Evolutionary conservation across 2,888 invertebrate species (phyloP).

Genomic region (Melolontha melolontha): DNA sequence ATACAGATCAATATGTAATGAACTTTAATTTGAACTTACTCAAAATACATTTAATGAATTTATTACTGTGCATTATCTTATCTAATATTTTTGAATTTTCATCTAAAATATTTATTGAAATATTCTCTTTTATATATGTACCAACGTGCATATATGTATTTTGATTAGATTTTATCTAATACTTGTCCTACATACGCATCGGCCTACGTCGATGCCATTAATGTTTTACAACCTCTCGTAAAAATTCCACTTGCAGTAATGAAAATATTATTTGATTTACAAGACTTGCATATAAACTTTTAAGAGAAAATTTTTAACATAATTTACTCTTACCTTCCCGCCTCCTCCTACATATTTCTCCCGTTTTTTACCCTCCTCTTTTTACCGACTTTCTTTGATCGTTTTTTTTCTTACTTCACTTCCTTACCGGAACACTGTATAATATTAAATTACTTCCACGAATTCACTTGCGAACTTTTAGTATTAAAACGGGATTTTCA

Average conservation of each 20-base stretch:
- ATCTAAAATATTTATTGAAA: too few relatives aligned
- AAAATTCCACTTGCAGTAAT: conserved; percentile 20
- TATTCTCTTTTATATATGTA: not conserved
- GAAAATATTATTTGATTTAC: conserved; percentile 27
- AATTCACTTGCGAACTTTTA: conserved; percentile 21
- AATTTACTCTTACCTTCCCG: not conserved
- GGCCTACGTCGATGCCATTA: not conserved
- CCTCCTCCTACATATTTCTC: not conserved
- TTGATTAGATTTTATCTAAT: conserved; percentile 20
- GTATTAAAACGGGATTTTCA: conserved; percentile 15
- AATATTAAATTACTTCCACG: conserved; percentile 32
- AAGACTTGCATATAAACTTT: conserved; percentile 24
- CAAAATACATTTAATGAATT: too few relatives aligned
- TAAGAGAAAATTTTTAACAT: conserved; percentile 13
- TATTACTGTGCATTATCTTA: too few relatives aligned
- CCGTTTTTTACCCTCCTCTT: not conserved
- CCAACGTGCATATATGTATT: not conserved
- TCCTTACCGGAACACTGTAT: conserved; percentile 11
- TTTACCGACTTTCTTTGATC: not conserved
- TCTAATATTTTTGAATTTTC: too few relatives aligned
- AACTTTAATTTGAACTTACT: too few relatives aligned
- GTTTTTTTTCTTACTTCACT: conserved; percentile 8
- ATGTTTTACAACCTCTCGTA: conserved; percentile 19
- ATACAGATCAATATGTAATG: too few relatives aligned
- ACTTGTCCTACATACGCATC: not conserved